Conservation (phyloP, 2,113 vertebrate species). For the Lampris megalopsis region DNA sequence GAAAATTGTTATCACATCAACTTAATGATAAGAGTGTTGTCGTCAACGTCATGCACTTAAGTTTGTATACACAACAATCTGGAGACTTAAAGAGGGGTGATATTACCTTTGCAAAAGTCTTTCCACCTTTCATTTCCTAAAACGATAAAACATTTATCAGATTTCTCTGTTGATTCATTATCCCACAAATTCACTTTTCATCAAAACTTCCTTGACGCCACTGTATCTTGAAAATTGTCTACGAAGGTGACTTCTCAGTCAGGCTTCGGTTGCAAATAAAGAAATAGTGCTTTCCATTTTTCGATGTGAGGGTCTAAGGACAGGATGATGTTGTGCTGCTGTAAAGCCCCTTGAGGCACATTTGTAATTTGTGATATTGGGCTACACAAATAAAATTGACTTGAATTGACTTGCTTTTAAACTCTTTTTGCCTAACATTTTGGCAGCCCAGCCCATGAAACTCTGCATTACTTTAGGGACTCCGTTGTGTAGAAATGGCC, state of each 20-base stretch:
- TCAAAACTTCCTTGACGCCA: neutral
- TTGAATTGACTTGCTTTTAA: too few relatives aligned
- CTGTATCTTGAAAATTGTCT: neutral
- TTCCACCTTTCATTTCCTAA: slow-evolving; percentile 96
- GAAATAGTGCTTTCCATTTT: neutral
- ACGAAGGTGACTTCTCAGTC: neutral
- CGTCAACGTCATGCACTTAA: neutral
- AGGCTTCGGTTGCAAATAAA: slow-evolving; percentile 35
- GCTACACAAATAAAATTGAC: too few relatives aligned
- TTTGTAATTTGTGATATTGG: too few relatives aligned
- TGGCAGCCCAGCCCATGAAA: neutral
- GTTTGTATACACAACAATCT: slow-evolving; percentile 44
- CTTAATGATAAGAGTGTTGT: slow-evolving; percentile 39
- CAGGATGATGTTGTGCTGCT: too few relatives aligned
- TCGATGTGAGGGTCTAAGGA: neutral
- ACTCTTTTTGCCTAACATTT: neutral
- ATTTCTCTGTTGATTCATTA: neutral
- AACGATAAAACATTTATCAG: slow-evolving; percentile 53
- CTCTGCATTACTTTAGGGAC: neutral
- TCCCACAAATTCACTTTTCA: neutral
- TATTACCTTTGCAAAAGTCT: slow-evolving; percentile 94
- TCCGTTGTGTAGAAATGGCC: slow-evolving; percentile 10
- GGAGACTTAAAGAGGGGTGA: slow-evolving; percentile 16
- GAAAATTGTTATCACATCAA: neutral
- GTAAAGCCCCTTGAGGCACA: too few relatives aligned